Conservation (phyloP, 1,140 invertebrate genomes). For the Caligus rogercresseyi region DNA sequence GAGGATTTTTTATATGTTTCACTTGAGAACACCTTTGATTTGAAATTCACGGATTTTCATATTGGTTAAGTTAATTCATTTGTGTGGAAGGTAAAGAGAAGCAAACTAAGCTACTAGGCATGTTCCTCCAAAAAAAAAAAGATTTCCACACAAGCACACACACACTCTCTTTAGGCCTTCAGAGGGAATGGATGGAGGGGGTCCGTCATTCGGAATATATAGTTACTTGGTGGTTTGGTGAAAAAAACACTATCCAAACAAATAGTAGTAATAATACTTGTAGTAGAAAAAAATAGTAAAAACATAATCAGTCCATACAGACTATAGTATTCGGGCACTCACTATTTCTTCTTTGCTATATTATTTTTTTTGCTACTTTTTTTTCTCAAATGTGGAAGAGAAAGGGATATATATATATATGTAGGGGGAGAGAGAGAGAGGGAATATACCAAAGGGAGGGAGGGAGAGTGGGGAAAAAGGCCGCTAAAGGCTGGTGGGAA, state of each 20-base stretch:
- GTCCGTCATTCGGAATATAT: no score
- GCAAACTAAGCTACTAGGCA: no score
- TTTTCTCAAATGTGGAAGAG: no score
- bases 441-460: not conserved
- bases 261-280: no score
- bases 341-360: not conserved
- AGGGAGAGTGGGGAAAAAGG: not conserved
- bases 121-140: no score
- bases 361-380: not conserved
- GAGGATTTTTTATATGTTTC: not conserved
- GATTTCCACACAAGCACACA: no score
- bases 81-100: no score
- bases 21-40: not conserved
- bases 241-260: not conserved
- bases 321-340: not conserved
- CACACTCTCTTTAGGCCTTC: no score
- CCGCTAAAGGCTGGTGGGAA: not conserved
- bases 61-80: not conserved
- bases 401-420: no score
- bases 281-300: not conserved
- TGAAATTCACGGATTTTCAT: not conserved
- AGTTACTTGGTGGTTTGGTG: no score
- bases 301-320: not conserved
- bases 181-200: no score
- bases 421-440: not conserved